Evolutionary conservation across 2,797 vertebrate genomes (phyloP).

Genomic region (Sebastes iracundus): DNA sequence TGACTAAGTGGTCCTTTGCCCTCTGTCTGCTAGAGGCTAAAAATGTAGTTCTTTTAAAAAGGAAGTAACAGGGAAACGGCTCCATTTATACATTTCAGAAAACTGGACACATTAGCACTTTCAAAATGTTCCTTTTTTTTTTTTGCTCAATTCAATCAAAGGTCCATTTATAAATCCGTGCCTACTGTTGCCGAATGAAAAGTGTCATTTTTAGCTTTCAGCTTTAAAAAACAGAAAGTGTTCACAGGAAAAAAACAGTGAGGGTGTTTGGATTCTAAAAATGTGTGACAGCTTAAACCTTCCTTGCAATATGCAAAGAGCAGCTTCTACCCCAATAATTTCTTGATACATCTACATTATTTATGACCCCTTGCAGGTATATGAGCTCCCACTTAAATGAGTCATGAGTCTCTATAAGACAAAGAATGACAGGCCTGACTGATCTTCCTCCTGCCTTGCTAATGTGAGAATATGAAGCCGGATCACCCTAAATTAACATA

Average conservation of each 20-base stretch:
- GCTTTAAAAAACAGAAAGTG: conserved; percentile 6
- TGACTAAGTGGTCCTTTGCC: conserved; percentile 34
- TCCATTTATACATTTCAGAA: conserved; percentile 23
- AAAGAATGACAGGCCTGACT: conserved; percentile 61
- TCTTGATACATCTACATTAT: conserved; percentile 66
- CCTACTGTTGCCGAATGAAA: not conserved
- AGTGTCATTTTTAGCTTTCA: conserved; percentile 1
- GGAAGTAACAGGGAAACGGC: not conserved
- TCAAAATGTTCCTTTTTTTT: not conserved
- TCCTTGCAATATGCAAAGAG: conserved; percentile 21
- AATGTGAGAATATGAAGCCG: conserved; percentile 16
- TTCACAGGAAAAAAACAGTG: conserved; percentile 15
- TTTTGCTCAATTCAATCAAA: conserved; percentile 11
- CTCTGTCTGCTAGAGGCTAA: conserved; percentile 2
- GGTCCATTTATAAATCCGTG: conserved; percentile 12
- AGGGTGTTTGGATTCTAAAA: conserved; percentile 21
- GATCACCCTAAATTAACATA: conserved; percentile 36
- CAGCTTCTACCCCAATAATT: conserved; percentile 63
- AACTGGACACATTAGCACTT: conserved; percentile 16
- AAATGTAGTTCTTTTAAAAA: not conserved
- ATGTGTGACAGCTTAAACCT: not conserved
- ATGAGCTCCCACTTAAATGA: conserved; percentile 64
- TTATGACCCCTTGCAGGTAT: conserved; percentile 68
- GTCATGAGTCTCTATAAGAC: conserved; percentile 64
- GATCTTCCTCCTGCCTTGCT: conserved; percentile 35